phyloP scores from a whole-genome alignment of 2,888 invertebrate genomes.

The Bugulina stolonifera region DNA sequence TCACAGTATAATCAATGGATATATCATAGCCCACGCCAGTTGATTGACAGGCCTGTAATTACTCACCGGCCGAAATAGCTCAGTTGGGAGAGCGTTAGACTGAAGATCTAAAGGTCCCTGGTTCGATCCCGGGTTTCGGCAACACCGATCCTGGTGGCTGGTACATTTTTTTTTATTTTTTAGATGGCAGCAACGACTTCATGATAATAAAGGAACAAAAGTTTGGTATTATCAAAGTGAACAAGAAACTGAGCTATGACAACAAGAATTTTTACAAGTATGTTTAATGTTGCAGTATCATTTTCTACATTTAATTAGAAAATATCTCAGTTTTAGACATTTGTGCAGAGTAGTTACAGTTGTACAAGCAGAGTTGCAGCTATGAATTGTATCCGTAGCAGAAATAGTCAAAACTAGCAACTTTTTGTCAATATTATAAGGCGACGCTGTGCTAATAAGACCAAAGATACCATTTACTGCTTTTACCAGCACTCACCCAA shows the following conservation, averaged over 20 bases:
- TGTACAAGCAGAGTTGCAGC: too few species aligned
- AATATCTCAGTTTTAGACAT: neutral
- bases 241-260: conserved; percentile 11
- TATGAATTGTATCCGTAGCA: too few species aligned
- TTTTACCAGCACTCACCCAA: too few species aligned
- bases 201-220: conserved; percentile 1
- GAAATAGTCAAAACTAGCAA: too few species aligned
- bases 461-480: too few species aligned
- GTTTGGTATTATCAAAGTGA: conserved; percentile 31
- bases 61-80: conserved; percentile 24
- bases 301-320: neutral
- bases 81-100: conserved; percentile 26
- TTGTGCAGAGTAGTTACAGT: too few species aligned
- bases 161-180: conserved; percentile 18
- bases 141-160: conserved; percentile 26
- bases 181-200: conserved; percentile 9
- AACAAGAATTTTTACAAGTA: neutral
- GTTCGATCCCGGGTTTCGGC: conserved; percentile 26
- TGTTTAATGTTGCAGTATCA: neutral
- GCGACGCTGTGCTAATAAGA: too few species aligned
- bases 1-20: too few species aligned
- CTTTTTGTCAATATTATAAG: too few species aligned
- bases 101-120: conserved; percentile 26
- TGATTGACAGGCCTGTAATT: neutral
- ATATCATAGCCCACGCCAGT: neutral